Percentiles rank a stretch among this genome's conserved stretches.
Conservation (phyloP, 2,113 vertebrate species). For the Paracanthobrama guichenoti region DNA sequence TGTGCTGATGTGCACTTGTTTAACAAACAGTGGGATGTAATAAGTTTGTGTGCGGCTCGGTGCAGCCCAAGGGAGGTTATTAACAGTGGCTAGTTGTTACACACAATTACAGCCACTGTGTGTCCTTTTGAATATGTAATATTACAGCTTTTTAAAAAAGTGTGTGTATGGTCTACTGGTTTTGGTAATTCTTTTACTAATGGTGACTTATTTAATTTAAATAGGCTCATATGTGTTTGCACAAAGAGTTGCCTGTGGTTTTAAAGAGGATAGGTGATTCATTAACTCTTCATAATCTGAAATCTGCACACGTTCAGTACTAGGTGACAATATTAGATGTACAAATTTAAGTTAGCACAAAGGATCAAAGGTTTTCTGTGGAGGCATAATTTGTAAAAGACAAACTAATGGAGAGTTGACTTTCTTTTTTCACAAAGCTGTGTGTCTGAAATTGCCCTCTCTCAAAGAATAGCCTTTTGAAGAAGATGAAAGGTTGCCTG, state of each 20-base stretch:
- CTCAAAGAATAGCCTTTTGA: slow-evolving; percentile 45
- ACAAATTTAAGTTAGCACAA: slow-evolving; percentile 1
- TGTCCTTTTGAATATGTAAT: slow-evolving; percentile 26
- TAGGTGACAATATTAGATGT: slow-evolving; percentile 20
- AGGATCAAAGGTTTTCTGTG: slow-evolving; percentile 34
- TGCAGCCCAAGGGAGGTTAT: slow-evolving; percentile 27
- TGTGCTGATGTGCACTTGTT: slow-evolving; percentile 28
- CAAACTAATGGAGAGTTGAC: slow-evolving; percentile 44
- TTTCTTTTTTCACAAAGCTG: slow-evolving; percentile 21
- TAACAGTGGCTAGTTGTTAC: slow-evolving; percentile 29
- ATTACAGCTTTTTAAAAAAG: not conserved
- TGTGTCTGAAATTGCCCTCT: slow-evolving; percentile 27
- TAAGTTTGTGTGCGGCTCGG: slow-evolving; percentile 3
- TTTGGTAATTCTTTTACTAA: not conserved
- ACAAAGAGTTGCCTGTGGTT: slow-evolving; percentile 3
- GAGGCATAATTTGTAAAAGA: slow-evolving; percentile 44
- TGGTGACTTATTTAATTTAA: not conserved
- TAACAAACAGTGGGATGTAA: slow-evolving; percentile 43
- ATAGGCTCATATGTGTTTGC: not conserved
- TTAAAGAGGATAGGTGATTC: slow-evolving; percentile 1
- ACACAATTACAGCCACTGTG: not conserved
- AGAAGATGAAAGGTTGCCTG: slow-evolving; percentile 51
- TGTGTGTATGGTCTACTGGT: not conserved
- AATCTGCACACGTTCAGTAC: not conserved
- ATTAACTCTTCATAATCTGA: not conserved